Conservation (phyloP, 2,797 vertebrate species). For the Gallinago solitaria region DNA sequence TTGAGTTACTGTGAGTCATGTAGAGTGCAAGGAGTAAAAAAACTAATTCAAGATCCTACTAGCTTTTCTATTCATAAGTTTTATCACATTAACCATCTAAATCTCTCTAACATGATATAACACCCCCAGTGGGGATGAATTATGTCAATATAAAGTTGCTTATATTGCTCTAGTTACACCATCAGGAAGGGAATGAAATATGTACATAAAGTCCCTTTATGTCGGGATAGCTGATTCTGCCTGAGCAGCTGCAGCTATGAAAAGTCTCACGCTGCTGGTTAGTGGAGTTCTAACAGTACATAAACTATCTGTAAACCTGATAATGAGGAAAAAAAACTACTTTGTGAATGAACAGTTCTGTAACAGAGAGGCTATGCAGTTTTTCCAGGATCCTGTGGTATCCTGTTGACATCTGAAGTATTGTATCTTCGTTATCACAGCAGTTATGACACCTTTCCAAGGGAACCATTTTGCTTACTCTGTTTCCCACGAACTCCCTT, state of each 20-base stretch:
- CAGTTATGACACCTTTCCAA: background rate
- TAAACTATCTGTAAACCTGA: background rate
- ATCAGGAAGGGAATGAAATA: background rate
- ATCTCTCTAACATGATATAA: constrained; percentile 57
- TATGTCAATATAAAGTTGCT: constrained; percentile 22
- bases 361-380: background rate
- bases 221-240: background rate
- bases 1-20: constrained; percentile 40
- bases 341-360: background rate
- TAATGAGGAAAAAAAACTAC: background rate
- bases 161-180: background rate
- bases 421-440: background rate
- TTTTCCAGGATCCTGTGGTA: background rate
- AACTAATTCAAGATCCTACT: constrained; percentile 22
- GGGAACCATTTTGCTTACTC: background rate
- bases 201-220: background rate
- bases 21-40: constrained; percentile 35
- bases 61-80: constrained; percentile 7
- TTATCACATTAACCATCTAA: constrained; percentile 53
- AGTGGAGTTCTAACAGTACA: background rate
- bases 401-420: background rate
- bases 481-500: background rate
- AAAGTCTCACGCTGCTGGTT: background rate
- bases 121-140: constrained; percentile 24
- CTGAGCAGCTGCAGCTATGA: background rate